Percentiles rank a stretch among this genome's conserved stretches.
Evolutionary conservation across 2,888 invertebrate genomes (phyloP).

Genomic region (Sphecodes monilicornis): DNA sequence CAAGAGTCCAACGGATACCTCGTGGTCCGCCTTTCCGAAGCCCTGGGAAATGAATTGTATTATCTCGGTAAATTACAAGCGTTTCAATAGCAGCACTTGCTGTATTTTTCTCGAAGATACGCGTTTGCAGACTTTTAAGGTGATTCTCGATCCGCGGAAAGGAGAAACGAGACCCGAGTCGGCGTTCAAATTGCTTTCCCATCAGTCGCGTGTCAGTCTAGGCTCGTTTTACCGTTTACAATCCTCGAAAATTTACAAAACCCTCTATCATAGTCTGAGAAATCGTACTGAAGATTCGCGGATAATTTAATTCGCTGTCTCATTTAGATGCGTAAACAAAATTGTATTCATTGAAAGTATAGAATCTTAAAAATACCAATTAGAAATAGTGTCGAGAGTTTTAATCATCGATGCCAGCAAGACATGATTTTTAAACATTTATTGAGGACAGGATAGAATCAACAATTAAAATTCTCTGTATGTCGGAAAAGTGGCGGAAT

Average conservation of each 20-base stretch:
- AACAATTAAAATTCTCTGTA: too few relatives aligned
- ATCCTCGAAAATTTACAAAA: neutral
- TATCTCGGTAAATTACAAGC: neutral
- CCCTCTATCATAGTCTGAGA: neutral
- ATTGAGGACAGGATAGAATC: too few relatives aligned
- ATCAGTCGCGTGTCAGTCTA: neutral
- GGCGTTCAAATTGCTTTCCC: constrained; percentile 12
- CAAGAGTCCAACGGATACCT: constrained; percentile 90
- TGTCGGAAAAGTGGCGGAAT: too few relatives aligned
- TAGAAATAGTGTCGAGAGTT: too few relatives aligned
- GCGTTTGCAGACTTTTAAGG: neutral
- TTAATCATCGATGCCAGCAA: too few relatives aligned
- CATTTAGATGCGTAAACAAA: too few relatives aligned
- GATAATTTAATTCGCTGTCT: too few relatives aligned
- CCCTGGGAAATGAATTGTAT: constrained; percentile 86
- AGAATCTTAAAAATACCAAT: too few relatives aligned
- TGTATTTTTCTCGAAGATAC: neutral
- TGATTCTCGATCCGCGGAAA: neutral
- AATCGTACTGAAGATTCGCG: neutral
- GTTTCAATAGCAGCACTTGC: neutral
- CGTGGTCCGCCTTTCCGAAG: constrained; percentile 96
- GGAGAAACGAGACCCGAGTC: neutral
- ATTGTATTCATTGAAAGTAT: too few relatives aligned
- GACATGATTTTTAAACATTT: too few relatives aligned
- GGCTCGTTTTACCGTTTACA: neutral